Base-by-base conservation (phyloP, 2,113 vertebrate genomes). In the Rattus rattus region DNA sequence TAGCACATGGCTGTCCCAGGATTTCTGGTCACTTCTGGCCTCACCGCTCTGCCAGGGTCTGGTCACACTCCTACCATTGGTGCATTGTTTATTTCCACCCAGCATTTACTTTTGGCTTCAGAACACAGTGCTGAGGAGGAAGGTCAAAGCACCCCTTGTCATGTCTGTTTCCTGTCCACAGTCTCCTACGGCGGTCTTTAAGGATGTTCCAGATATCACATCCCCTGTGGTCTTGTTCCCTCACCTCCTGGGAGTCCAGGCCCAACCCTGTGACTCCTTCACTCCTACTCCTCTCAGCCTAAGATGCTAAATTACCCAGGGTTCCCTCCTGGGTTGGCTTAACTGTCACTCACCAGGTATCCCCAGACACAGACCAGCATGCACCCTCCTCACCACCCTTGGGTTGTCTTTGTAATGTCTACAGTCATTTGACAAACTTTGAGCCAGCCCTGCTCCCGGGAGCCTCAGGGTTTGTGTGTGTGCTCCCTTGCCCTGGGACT, bases 221-320 rank as follows among this genome's bases (percentile, higher is more conserved):
- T 26, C 43, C 65, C 54, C 75, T 33, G 83, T n/a, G 72, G 30
- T 75, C 83, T 16, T 33, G 9, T 19, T 36, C 22, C 11, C 12
- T 76, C 0, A 36, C 28, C 1, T 56, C 73, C n/a, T 24, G 28
- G 10, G 56, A 3, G 4, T 1, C 26, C 8, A 26, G 2, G 19
- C 33, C 39, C 7, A 30, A 14, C 54, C 20, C 7, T 1, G 56
- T 16, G 24, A 13, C 80, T 16, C 19, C 73, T 20, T 22, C 22
- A 4, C 17, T 12, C 47, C 28, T 13, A 0, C 36, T 73, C 2
- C 43, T 54, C 11, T 26, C 52, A 13, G 9, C 5, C 0, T 5
- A 3, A 43, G 8, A n/a, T 63, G 69, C 59, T 13, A 1, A 16
- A 19, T 6, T 5, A 39, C 30, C 22, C 4, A 1, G 12, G 36